Evolutionary conservation across 2,888 invertebrate species (phyloP).

Genomic region (Euproctis similis): DNA sequence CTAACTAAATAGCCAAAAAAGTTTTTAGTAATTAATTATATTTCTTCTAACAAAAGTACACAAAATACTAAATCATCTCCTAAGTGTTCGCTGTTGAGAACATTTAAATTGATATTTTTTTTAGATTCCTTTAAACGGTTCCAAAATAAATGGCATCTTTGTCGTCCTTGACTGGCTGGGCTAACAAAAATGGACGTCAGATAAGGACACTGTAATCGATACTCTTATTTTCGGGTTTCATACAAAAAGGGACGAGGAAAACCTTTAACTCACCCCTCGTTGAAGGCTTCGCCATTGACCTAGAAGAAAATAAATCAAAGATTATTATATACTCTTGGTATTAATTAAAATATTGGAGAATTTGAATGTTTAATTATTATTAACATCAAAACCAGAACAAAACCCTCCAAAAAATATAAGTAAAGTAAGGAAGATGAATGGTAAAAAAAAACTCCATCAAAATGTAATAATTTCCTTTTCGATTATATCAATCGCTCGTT

Average conservation of each 20-base stretch:
- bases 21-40: no score
- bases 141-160: conserved; percentile 16
- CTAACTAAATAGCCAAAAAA: no score
- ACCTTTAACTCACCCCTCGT: conserved; percentile 13
- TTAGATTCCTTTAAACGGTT: conserved; percentile 12
- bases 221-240: conserved; percentile 17
- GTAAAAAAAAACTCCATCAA: no score
- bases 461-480: not conserved
- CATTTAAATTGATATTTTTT: conserved; percentile 12
- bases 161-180: conserved; percentile 3
- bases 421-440: no score
- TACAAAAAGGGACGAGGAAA: conserved; percentile 11
- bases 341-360: no score
- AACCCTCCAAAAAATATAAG: no score
- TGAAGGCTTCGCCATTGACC: conserved; percentile 8
- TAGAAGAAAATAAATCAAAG: conserved; percentile 16
- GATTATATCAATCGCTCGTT: not conserved
- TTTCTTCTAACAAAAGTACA: no score
- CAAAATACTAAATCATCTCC: no score
- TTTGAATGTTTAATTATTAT: not conserved
- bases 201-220: conserved; percentile 21
- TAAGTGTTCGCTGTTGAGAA: not conserved
- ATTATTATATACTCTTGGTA: no score
- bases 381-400: no score
- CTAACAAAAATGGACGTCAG: conserved; percentile 7